These are phyloP conservation scores for Cataglyphis cursor DNA, from an alignment of 2,888 invertebrate species.

Conservation along the genomic window DNA sequence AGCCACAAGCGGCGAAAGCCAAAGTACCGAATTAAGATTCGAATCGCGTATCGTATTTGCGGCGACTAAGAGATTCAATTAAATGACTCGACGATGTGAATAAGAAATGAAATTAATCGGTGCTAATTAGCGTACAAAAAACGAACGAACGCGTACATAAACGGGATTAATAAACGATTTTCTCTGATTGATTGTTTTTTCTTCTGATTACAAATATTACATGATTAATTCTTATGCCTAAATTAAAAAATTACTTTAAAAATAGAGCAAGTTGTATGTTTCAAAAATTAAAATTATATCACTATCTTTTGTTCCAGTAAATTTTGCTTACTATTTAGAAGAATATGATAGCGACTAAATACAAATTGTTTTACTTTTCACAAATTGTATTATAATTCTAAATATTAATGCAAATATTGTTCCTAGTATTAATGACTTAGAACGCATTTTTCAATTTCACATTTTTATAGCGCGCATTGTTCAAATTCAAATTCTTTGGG, in stretches of 20 bases:
- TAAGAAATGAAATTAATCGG: slow-evolving; percentile 41
- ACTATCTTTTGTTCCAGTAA: neutral
- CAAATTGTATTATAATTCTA: neutral
- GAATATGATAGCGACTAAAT: neutral
- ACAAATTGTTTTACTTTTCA: neutral
- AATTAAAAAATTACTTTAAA: neutral
- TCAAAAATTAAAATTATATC: neutral
- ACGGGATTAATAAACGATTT: neutral
- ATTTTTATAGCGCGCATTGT: slow-evolving; percentile 7
- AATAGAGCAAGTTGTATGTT: neutral
- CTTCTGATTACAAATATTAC: neutral
- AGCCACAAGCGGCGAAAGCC: slow-evolving; percentile 4
- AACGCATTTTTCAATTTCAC: neutral
- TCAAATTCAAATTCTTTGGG: neutral
- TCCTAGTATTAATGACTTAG: neutral
- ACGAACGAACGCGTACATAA: too few species aligned
- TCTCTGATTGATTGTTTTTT: neutral
- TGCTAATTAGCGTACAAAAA: slow-evolving; percentile 24
- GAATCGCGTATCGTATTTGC: slow-evolving; percentile 32
- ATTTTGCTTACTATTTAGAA: neutral
- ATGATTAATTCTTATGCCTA: neutral
- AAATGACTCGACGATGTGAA: slow-evolving; percentile 7
- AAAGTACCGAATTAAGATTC: slow-evolving; percentile 37
- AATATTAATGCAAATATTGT: neutral
- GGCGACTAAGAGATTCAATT: slow-evolving; percentile 40